Evolutionary conservation across 2,113 vertebrate species (phyloP), one percentile per base, ranked within the genome.

Genomic region (Mirza zaza): DNA sequence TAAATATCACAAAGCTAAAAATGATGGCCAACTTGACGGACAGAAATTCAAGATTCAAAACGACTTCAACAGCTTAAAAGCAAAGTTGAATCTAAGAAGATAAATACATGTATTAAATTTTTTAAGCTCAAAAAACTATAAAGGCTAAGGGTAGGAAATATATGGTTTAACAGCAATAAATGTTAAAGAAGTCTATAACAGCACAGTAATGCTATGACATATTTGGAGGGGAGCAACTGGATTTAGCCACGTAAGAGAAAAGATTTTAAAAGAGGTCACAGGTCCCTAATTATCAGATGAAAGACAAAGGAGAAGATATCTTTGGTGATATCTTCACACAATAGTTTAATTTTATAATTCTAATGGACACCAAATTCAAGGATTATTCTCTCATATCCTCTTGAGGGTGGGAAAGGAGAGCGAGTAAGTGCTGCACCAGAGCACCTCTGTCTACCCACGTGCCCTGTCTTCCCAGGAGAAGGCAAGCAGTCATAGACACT

Each of bases 1-100:
- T 23, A 94, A 52, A 67, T 29, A 71, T n/a, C 59, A 89, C 42
- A 86, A 96, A 92, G 42, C 68, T 67, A 94, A 95, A 96, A 94
- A 85, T 32, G 14, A 82, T 4, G 59, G 42, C 39, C 25, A 70
- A 79, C 42, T 68, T 93, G 12, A 81, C 50, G 42, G 52, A 71
- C 2, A 91, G 13, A 91, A 94, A 88, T 91, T 95, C 45, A 91
- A 10, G 34, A 91, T 84, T 87, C 76, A 79, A 65, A 76, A 89
- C 77, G 61, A 77, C 65, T 83, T 73, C 39, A 36, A 27, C 1
- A 63, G 36, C 21, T 87, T 94, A 94, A 96, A 96, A 94, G 76
- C 75, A 88, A 79, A 89, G 27, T 18, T 70, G 50, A 91, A 67
- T 82, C 27, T 67, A 67, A 76, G 34, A 73, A 95, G 36, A 92